Base-by-base conservation (phyloP, 2,797 vertebrate species). In the Enteromius thamalakanensis region DNA sequence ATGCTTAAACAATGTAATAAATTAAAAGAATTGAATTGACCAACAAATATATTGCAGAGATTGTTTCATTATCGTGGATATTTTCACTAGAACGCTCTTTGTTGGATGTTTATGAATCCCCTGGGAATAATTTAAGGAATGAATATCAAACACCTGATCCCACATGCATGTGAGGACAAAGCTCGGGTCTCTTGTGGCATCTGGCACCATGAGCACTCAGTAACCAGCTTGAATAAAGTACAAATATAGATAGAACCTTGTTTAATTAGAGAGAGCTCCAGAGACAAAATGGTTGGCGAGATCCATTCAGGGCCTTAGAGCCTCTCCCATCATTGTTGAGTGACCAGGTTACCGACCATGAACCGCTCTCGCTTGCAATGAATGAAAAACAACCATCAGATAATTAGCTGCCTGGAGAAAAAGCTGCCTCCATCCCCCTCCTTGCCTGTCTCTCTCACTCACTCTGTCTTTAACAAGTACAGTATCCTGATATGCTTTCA, bases 141-240 rank as follows among this genome's bases (percentile, higher is more conserved):
- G 26, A 53, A 29, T 60, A 49, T 70, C 62, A 76, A 83, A 62
- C 81, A 83, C 53, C 65, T 78, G 9, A 83, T 65, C 21, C 37
- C 42, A 29, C 7, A 40, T 62, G 75, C 65, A 71, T 6, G 1
- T n/a, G 62, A 68, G 34, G 72, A 82, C 34, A 71, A 83, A 83
- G 67, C 81, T 71, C 6, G n/a, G 29, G 40, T 40, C 75, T 71
- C 72, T 82, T 37, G 71, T 55, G 47, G 47, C 34, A 15, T 82
- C 67, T 53, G 0, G 29, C 75, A 69, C 81, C 65, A 47, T 70
- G 81, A 70, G 53, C 65, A 77, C 69, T 79, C 62, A 84, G 81
- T 79, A 81, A 84, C 79, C 80, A 71, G 37, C 81, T 45, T 85
- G 84, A 87, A 84, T 85, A 79, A 70, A 49, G 78, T 68, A 69